These are phyloP conservation scores for Heterodera schachtii DNA, from an alignment of 1,140 invertebrate species.

Conservation along the genomic window DNA sequence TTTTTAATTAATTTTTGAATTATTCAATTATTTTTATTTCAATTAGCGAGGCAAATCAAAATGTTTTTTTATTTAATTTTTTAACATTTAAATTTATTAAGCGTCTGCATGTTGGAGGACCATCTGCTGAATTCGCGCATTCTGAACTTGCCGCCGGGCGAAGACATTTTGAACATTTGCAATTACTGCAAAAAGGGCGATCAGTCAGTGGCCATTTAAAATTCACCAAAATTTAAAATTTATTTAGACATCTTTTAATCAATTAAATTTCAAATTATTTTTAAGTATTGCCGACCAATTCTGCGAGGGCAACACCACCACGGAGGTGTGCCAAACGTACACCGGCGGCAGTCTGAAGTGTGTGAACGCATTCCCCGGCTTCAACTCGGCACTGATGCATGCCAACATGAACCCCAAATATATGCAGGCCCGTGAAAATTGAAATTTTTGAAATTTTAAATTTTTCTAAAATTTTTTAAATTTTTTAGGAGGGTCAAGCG, in stretches of 20 bases:
- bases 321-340: slow-evolving; percentile 54
- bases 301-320: slow-evolving; percentile 50
- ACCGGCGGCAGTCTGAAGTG: slow-evolving; percentile 50
- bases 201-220: slow-evolving; percentile 34
- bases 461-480: not conserved
- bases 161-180: slow-evolving; percentile 51
- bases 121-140: slow-evolving; percentile 53
- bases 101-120: slow-evolving; percentile 63
- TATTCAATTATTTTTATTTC: slow-evolving; percentile 1
- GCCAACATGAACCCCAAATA: slow-evolving; percentile 55
- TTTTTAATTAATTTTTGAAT: too few relatives aligned
- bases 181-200: slow-evolving; percentile 58
- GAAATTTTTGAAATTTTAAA: not conserved
- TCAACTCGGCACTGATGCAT: slow-evolving; percentile 39
- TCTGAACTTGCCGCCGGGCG: slow-evolving; percentile 48
- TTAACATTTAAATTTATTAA: slow-evolving; percentile 33
- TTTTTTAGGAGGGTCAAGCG: slow-evolving; percentile 46
- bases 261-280: slow-evolving; percentile 11
- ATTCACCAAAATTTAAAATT: too few relatives aligned
- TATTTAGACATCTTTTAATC: not conserved
- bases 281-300: slow-evolving; percentile 56
- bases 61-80: not conserved
- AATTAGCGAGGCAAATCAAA: not conserved
- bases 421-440: slow-evolving; percentile 31
- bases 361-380: slow-evolving; percentile 54